Evolutionary conservation across 2,113 vertebrate species (phyloP).

Genomic region (Notothenia rossii): DNA sequence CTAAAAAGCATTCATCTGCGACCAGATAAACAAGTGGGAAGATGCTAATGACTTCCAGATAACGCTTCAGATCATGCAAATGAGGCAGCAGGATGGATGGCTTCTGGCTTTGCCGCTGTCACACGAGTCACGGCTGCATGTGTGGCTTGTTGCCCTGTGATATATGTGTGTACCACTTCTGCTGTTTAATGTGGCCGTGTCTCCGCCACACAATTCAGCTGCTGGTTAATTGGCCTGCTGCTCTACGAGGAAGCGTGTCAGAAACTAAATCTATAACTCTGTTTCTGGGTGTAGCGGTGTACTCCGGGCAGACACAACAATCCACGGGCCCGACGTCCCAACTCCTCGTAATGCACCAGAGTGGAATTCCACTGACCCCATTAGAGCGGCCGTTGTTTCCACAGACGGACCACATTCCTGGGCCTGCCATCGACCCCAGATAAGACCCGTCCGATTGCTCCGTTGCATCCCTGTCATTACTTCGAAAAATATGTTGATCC

Average conservation of each 20-base stretch:
- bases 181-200: conserved; percentile 74
- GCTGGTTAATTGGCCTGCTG: conserved; percentile 84
- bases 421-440: conserved; percentile 76
- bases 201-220: conserved; percentile 86
- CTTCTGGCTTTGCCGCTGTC: conserved; percentile 65
- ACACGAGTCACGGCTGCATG: conserved; percentile 53
- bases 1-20: conserved; percentile 57
- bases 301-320: conserved; percentile 93
- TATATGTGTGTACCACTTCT: conserved; percentile 56
- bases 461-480: conserved; percentile 75
- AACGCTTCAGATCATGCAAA: conserved; percentile 65
- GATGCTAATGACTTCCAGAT: conserved; percentile 72
- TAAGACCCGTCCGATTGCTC: conserved; percentile 83
- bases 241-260: conserved; percentile 85
- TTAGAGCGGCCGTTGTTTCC: conserved; percentile 80
- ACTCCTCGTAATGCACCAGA: conserved; percentile 86
- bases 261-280: conserved; percentile 87
- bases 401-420: conserved; percentile 78
- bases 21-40: conserved; percentile 70
- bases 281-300: conserved; percentile 76
- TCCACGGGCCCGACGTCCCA: conserved; percentile 83
- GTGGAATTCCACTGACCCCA: conserved; percentile 83
- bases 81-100: conserved; percentile 54
- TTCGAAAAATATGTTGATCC: conserved; percentile 74
- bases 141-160: conserved; percentile 59